Conservation (phyloP, 2,888 invertebrate genomes). For the Achlya flavicornis region DNA sequence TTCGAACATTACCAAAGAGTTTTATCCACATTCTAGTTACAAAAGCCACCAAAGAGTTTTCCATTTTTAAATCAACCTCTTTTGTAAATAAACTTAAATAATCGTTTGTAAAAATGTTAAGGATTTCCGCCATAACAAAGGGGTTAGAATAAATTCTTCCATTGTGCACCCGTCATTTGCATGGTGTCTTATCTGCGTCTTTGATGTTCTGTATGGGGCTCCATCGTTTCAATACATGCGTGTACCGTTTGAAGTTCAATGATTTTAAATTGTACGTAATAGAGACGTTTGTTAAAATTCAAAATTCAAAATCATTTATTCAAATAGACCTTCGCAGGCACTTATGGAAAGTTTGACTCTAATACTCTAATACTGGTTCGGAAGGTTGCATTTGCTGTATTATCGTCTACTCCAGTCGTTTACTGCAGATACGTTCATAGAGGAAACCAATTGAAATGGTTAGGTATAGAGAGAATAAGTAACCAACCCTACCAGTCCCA, state of each 20-base stretch:
- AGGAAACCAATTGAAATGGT: no score
- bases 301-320: no score
- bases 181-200: background rate
- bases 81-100: background rate
- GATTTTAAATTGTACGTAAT: background rate
- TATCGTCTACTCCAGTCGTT: no score
- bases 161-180: constrained; percentile 7
- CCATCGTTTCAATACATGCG: background rate
- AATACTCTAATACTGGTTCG: no score
- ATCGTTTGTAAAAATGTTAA: background rate
- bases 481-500: no score
- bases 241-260: background rate
- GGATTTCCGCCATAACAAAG: background rate
- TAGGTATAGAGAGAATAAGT: no score
- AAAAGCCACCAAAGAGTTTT: no score
- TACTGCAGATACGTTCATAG: no score
- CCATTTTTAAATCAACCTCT: background rate
- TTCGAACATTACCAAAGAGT: background rate
- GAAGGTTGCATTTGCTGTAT: no score
- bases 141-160: constrained; percentile 3
- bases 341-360: no score
- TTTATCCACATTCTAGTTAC: background rate
- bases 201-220: constrained; percentile 1
- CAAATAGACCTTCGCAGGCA: background rate
- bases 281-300: background rate